Evolutionary conservation across 2,797 vertebrate genomes (phyloP).

Genomic region (Alcedo quadribrachys): DNA sequence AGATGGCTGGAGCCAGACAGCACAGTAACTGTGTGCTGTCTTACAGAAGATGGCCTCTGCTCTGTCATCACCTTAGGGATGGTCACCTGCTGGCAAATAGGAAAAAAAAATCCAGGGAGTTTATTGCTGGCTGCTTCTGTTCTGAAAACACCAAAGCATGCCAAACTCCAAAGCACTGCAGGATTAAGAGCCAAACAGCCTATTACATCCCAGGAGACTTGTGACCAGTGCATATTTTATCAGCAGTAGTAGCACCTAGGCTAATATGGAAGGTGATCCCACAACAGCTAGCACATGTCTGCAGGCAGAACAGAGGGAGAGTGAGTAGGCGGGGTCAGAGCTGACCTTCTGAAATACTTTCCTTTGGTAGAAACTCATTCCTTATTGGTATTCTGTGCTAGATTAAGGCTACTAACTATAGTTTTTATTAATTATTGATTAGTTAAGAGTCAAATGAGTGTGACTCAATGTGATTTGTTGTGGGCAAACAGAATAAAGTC

Average conservation of each 20-base stretch:
- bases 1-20: not conserved
- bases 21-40: not conserved
- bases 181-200: not conserved
- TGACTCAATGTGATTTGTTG: constrained; percentile 53
- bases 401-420: not conserved
- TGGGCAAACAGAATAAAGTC: constrained; percentile 71
- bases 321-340: not conserved
- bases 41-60: not conserved
- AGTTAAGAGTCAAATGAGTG: not conserved
- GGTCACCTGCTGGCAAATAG: not conserved
- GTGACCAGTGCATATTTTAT: not conserved
- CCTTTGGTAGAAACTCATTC: not conserved
- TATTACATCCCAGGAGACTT: not conserved
- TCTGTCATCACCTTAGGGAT: not conserved
- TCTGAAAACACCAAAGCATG: not conserved
- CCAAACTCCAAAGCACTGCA: not conserved
- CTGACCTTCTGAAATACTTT: not conserved
- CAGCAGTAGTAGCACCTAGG: not conserved
- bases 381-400: not conserved
- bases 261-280: not conserved
- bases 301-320: not conserved
- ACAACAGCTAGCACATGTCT: not conserved
- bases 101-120: not conserved
- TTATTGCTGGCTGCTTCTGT: not conserved
- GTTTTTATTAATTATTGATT: constrained; percentile 52